Evolutionary conservation across 2,113 vertebrate species (phyloP).

Genomic region (Calidris pygmaea): DNA sequence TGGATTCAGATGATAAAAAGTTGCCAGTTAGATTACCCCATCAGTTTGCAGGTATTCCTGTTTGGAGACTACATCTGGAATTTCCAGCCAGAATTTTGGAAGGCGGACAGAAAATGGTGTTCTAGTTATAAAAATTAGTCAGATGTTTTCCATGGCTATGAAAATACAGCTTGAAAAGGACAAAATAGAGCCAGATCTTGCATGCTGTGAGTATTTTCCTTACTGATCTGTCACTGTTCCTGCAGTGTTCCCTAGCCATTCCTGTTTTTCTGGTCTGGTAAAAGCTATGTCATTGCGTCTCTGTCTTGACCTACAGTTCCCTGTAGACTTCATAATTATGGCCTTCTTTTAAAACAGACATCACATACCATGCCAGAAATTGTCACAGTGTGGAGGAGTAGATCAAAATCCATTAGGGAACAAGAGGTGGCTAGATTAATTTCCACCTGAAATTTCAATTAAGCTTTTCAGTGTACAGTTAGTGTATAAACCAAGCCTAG

Average conservation of each 20-base stretch:
- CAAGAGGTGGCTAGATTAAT: slow-evolving; percentile 32
- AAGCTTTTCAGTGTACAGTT: slow-evolving; percentile 2
- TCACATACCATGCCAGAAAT: slow-evolving; percentile 17
- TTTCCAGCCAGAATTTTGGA: not conserved
- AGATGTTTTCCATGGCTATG: not conserved
- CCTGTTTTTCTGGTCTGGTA: slow-evolving; percentile 51
- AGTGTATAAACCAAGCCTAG: not conserved
- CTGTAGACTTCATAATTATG: slow-evolving; percentile 39
- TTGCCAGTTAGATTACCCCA: not conserved
- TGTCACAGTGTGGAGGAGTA: slow-evolving; percentile 25
- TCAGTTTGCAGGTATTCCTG: not conserved
- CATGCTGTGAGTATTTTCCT: not conserved
- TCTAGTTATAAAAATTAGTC: not conserved
- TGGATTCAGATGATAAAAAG: not conserved
- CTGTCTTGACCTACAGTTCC: slow-evolving; percentile 30
- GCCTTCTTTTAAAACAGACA: slow-evolving; percentile 42
- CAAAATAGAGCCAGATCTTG: not conserved
- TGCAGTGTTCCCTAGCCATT: not conserved
- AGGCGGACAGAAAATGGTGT: not conserved
- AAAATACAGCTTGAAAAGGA: not conserved
- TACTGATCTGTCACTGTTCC: not conserved
- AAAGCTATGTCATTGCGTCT: slow-evolving; percentile 26
- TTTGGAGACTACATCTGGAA: not conserved
- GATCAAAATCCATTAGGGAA: slow-evolving; percentile 45
- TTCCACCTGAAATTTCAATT: slow-evolving; percentile 55